Conservation (phyloP, 2,797 vertebrate genomes). For the Saxicola maurus region DNA sequence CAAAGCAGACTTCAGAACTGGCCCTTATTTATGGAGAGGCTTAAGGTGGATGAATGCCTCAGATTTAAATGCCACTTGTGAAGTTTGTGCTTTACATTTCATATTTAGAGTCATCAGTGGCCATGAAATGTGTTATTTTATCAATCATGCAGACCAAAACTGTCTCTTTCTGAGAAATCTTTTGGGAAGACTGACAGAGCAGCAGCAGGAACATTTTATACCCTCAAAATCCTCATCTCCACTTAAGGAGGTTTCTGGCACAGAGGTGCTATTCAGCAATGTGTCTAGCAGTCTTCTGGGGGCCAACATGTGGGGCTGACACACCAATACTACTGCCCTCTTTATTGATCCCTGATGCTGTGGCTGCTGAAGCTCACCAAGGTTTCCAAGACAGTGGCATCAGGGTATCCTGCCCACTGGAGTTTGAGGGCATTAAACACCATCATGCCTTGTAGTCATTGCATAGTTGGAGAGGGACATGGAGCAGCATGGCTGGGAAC, state of each 20-base stretch:
- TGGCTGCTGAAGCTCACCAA: not conserved
- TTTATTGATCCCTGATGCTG: not conserved
- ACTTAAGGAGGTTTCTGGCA: not conserved
- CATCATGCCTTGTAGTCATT: not conserved
- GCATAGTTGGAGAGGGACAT: not conserved
- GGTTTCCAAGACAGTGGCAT: not conserved
- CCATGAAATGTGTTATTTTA: not conserved
- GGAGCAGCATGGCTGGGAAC: not conserved
- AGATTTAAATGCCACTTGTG: not conserved
- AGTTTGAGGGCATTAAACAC: not conserved
- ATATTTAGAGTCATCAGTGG: not conserved
- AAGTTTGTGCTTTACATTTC: not conserved
- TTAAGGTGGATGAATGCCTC: not conserved
- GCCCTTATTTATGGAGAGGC: not conserved
- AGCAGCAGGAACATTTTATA: not conserved
- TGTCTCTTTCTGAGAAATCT: not conserved
- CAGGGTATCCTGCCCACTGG: not conserved
- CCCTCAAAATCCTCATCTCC: not conserved
- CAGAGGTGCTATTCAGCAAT: not conserved
- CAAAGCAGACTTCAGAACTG: not conserved
- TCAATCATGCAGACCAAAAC: not conserved
- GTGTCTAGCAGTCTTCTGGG: not conserved
- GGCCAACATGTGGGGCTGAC: rapidly evolving
- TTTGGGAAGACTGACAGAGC: not conserved
- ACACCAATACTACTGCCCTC: not conserved